Evolutionary conservation across 2,113 vertebrate genomes (phyloP).

Genomic region (Sebastes schlegelii): DNA sequence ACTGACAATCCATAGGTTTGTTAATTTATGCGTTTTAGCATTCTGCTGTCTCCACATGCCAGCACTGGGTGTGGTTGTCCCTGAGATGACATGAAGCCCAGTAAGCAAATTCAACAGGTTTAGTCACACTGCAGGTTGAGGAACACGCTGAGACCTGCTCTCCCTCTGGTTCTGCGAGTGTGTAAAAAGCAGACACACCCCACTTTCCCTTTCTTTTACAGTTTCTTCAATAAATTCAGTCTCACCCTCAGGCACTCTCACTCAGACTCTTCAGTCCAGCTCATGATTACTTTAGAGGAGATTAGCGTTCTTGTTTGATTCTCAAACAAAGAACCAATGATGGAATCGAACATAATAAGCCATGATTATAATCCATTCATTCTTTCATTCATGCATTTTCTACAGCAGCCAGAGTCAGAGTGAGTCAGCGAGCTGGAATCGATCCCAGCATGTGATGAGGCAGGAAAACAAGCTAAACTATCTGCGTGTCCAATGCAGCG

Average conservation of each 20-base stretch:
- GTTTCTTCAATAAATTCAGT: conserved; percentile 28
- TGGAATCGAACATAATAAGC: not conserved
- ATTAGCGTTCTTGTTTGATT: conserved; percentile 1
- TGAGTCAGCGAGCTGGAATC: not conserved
- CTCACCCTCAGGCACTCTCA: conserved; percentile 25
- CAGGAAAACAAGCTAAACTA: not conserved
- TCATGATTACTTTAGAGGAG: not conserved
- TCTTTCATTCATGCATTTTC: not conserved
- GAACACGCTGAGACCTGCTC: conserved; percentile 76
- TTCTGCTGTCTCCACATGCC: conserved; percentile 63
- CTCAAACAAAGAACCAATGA: not conserved
- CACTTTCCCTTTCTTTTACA: conserved; percentile 37
- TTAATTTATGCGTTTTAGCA: conserved; percentile 22
- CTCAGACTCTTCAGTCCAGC: not conserved
- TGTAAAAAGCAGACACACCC: conserved; percentile 64
- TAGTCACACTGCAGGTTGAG: conserved; percentile 64
- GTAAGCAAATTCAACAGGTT: conserved; percentile 77
- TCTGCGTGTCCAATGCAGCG: conserved; percentile 1
- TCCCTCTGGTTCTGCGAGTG: conserved; percentile 21
- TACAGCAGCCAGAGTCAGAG: not conserved
- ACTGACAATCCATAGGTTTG: conserved; percentile 4
- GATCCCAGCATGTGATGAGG: not conserved
- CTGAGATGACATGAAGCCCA: conserved; percentile 66
- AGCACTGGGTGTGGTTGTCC: conserved; percentile 73
- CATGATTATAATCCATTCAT: not conserved